Evolutionary conservation across 2,888 invertebrate genomes (phyloP).

Genomic region (Choreutis nemorana): DNA sequence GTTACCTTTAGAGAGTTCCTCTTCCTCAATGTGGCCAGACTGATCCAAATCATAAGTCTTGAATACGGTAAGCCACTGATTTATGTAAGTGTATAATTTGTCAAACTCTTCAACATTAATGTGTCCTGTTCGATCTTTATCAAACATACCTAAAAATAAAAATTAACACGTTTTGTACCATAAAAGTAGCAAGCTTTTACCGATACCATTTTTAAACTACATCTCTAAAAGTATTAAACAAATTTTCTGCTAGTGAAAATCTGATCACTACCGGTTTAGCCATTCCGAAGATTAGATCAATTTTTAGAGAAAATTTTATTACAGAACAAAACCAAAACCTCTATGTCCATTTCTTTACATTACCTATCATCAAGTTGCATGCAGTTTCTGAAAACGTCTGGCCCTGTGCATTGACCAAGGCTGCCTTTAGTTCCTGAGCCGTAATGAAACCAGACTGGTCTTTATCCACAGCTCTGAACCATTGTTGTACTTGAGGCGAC

Average conservation of each 20-base stretch:
- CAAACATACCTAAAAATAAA: conserved; percentile 80
- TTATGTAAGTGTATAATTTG: conserved; percentile 85
- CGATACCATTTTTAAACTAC: too few species aligned
- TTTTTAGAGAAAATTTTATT: too few species aligned
- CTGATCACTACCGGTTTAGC: too few species aligned
- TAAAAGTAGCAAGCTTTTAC: too few species aligned
- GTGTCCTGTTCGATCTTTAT: conserved; percentile 82
- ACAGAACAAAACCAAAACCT: too few species aligned
- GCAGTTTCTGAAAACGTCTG: conserved; percentile 83
- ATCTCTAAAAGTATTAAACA: too few species aligned
- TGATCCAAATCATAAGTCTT: conserved; percentile 85
- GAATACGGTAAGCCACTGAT: conserved; percentile 88
- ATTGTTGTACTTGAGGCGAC: conserved; percentile 80
- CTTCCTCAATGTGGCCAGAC: conserved; percentile 84
- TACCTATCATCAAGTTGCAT: conserved; percentile 87
- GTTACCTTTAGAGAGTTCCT: conserved; percentile 77
- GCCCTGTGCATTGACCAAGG: conserved; percentile 86
- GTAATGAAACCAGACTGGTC: conserved; percentile 86
- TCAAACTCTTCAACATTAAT: conserved; percentile 87
- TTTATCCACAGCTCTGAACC: conserved; percentile 85
- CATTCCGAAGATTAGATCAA: too few species aligned
- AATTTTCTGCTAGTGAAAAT: too few species aligned
- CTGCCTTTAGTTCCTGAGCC: conserved; percentile 77
- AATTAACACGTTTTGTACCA: not conserved
- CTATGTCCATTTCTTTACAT: too few species aligned